Percentiles rank a stretch among this genome's conserved stretches.
phyloP scores from a whole-genome alignment of 2,888 invertebrate species.

The Drosophila buzzatii region DNA sequence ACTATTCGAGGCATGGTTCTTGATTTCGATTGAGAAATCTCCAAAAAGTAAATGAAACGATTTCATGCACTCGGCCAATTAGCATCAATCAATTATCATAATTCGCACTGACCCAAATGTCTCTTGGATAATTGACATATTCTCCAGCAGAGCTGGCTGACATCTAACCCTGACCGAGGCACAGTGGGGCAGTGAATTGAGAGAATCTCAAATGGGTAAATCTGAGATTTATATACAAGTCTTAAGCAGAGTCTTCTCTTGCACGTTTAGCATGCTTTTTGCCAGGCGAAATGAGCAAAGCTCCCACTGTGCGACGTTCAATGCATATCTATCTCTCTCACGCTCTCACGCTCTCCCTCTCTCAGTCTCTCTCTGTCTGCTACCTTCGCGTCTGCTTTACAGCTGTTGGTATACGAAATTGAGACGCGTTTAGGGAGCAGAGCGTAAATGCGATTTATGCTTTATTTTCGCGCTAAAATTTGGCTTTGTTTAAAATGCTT shows the following conservation, averaged over 20 bases:
- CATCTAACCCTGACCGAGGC: slow-evolving; percentile 34
- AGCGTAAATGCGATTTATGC: no score
- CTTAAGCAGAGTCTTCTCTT: no score
- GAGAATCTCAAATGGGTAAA: no score
- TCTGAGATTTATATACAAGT: no score
- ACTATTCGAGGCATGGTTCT: background rate
- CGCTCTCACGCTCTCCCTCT: no score
- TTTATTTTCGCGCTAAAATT: background rate
- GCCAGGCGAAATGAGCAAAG: background rate
- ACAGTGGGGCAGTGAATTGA: background rate
- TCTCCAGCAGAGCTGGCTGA: slow-evolving; percentile 23
- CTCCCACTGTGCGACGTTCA: background rate
- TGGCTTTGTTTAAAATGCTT: background rate
- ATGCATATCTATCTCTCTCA: background rate
- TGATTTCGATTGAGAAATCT: slow-evolving; percentile 1
- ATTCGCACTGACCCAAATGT: slow-evolving; percentile 47
- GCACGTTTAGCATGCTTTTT: no score
- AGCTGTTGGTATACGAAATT: background rate
- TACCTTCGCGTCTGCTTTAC: background rate
- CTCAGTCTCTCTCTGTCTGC: background rate
- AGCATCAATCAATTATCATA: slow-evolving; percentile 38
- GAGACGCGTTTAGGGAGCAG: background rate
- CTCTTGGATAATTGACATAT: slow-evolving; percentile 35
- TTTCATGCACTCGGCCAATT: background rate
- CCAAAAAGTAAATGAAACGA: background rate